Conservation (phyloP, 1,140 invertebrate species). For the Phortica variegata region DNA sequence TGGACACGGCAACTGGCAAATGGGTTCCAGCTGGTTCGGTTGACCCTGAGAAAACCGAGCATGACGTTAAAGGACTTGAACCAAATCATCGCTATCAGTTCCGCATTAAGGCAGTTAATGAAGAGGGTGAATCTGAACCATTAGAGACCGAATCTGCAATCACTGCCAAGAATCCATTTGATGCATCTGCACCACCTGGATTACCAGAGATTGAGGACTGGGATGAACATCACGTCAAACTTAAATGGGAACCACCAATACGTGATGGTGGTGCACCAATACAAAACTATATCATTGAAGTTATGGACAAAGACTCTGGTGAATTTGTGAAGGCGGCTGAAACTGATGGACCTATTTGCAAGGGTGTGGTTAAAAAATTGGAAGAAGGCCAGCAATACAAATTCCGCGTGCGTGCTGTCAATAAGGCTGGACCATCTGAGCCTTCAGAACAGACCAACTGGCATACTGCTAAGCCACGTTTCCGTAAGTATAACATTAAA, state of each 20-base stretch:
- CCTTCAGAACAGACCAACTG: conserved; percentile 93
- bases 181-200: conserved; percentile 84
- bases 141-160: conserved; percentile 83
- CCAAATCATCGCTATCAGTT: conserved; percentile 93
- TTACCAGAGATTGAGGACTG: conserved; percentile 92
- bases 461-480: conserved; percentile 92
- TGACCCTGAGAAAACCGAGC: conserved; percentile 84
- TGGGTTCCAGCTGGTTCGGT: conserved; percentile 84
- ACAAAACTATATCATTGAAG: conserved; percentile 86
- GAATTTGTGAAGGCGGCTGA: conserved; percentile 71
- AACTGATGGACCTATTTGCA: conserved; percentile 74
- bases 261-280: conserved; percentile 96
- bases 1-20: conserved; percentile 82
- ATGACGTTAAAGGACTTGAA: conserved; percentile 84
- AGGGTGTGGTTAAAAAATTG: conserved; percentile 82
- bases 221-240: conserved; percentile 87
- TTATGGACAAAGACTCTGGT: conserved; percentile 64
- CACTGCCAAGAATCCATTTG: conserved; percentile 95
- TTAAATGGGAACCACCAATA: conserved; percentile 95
- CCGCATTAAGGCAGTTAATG: conserved; percentile 91
- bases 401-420: conserved; percentile 91
- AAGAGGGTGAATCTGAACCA: conserved; percentile 93
- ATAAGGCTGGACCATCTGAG: conserved; percentile 94
- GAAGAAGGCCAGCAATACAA: conserved; percentile 94
- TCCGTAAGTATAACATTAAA: conserved; percentile 66